Percentiles rank a stretch among this genome's conserved stretches.
Conservation (phyloP, 2,888 invertebrate species). For the Steinernema scapterisci region DNA sequence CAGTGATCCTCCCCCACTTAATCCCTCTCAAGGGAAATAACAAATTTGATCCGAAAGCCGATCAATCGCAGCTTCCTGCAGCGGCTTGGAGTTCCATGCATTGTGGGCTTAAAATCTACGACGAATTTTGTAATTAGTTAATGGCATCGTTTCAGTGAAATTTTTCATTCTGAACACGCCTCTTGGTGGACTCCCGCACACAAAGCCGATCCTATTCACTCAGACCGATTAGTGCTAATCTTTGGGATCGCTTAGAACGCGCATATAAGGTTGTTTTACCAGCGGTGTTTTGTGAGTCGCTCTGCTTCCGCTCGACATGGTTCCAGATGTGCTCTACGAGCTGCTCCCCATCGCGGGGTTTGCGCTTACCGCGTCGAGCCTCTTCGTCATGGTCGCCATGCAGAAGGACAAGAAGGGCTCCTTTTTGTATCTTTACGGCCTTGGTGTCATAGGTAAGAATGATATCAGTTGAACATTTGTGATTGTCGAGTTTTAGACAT, state of each 20-base stretch:
- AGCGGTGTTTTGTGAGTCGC: too few species aligned
- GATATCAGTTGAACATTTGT: neutral
- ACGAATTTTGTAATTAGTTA: slow-evolving; percentile 14
- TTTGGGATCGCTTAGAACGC: neutral
- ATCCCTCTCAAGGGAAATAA: neutral
- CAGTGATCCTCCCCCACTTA: slow-evolving; percentile 4
- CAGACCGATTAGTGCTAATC: slow-evolving; percentile 13
- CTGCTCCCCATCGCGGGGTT: slow-evolving; percentile 31
- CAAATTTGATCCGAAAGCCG: neutral
- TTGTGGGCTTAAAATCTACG: too few species aligned
- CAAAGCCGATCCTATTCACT: slow-evolving; percentile 10
- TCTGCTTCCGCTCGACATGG: neutral
- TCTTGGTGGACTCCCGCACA: neutral
- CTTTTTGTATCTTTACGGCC: slow-evolving; percentile 27
- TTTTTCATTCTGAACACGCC: neutral
- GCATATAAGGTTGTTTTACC: neutral
- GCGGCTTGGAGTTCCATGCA: neutral
- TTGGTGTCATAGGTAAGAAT: neutral
- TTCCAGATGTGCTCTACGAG: slow-evolving; percentile 34
- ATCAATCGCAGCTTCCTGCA: too few species aligned
- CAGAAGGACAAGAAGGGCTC: slow-evolving; percentile 15
- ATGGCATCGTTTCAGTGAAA: neutral
- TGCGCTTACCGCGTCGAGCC: slow-evolving; percentile 18
- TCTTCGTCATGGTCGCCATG: slow-evolving; percentile 26
- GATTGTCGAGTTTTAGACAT: neutral